Evolutionary conservation across 2,888 invertebrate genomes (phyloP), one percentile per base, ranked within the genome.

Genomic region (Phyto melanocephala): DNA sequence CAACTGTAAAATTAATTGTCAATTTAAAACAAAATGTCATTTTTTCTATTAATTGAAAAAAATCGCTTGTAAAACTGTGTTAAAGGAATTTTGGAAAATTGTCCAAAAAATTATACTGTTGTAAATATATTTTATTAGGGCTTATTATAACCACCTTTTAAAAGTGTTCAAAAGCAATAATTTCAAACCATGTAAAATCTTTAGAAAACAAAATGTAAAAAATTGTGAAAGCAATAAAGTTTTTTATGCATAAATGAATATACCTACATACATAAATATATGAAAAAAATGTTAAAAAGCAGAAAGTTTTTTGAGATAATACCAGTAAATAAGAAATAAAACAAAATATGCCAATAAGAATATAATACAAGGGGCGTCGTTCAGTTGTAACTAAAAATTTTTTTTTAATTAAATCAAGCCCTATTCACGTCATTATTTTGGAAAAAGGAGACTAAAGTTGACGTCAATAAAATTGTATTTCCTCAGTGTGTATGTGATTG

Each of bases 381-480:
- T 28, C 6, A 28, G 42, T 58, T 22, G 28, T n/a, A 81, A 40
- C 7, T 35, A 4, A 68, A 28, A 54, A 13, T 42, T 33, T 22
- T 42, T 45, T 20, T 10, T 50, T 33, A 67, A 79, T 47, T 40
- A 52, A 33, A 5, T 50, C 37, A 47, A 28, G 33, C 58, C 56
- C 24, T 11, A 67, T 62, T 78, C 81, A 70, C 78, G 75, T 82
- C 81, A 79, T 74, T 54, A 63, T 58, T 60, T 20, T 47, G 24
- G 15, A 33, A 78, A 81, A 75, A 75, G 52, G 50, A 70, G 56
- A 50, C 56, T 33, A 56, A 56, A 56, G 71, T 67, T 20, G 65
- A 65, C 24, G 20, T 50, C 22, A 37, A 45, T 75, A 28, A 17
- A 52, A 52, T 52, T 63, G 1, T 2, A 28, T 33, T 54, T 47